Evolutionary conservation across 2,888 invertebrate species (phyloP).

Genomic region (Napeogenes sylphis): DNA sequence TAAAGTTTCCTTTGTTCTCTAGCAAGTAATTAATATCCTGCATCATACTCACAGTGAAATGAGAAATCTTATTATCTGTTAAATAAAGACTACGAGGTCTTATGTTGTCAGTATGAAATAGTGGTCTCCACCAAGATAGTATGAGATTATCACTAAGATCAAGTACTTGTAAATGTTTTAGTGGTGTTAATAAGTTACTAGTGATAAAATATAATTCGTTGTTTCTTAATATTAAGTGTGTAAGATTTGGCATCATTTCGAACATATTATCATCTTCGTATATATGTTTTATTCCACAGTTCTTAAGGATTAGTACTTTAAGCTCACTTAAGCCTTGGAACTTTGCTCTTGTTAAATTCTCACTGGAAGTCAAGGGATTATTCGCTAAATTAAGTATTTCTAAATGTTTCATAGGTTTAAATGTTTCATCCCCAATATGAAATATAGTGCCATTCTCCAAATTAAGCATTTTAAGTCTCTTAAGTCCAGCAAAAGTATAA

Average conservation of each 20-base stretch:
- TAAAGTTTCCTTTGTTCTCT: constrained; percentile 44
- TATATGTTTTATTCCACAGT: constrained; percentile 69
- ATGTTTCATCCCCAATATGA: constrained; percentile 67
- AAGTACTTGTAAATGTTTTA: constrained; percentile 62
- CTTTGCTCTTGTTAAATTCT: constrained; percentile 56
- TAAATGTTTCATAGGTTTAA: constrained; percentile 61
- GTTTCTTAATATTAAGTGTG: constrained; percentile 67
- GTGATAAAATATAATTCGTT: constrained; percentile 69
- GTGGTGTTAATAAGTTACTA: constrained; percentile 59
- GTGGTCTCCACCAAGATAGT: constrained; percentile 71
- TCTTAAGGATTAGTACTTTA: constrained; percentile 66
- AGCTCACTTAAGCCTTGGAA: constrained; percentile 72
- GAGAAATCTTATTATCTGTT: constrained; percentile 76
- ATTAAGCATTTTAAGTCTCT: constrained; percentile 65
- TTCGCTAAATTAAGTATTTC: constrained; percentile 73
- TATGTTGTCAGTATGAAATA: constrained; percentile 67
- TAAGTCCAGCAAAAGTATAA: constrained; percentile 71
- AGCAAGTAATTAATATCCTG: constrained; percentile 72
- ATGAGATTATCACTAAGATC: constrained; percentile 75
- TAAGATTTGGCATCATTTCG: constrained; percentile 67
- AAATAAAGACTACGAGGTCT: constrained; percentile 59
- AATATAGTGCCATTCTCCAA: constrained; percentile 75
- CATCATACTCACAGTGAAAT: constrained; percentile 76
- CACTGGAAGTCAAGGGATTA: constrained; percentile 67
- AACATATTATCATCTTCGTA: constrained; percentile 70